Conservation (phyloP, 2,113 vertebrate genomes). For the Lasiurus cinereus region DNA sequence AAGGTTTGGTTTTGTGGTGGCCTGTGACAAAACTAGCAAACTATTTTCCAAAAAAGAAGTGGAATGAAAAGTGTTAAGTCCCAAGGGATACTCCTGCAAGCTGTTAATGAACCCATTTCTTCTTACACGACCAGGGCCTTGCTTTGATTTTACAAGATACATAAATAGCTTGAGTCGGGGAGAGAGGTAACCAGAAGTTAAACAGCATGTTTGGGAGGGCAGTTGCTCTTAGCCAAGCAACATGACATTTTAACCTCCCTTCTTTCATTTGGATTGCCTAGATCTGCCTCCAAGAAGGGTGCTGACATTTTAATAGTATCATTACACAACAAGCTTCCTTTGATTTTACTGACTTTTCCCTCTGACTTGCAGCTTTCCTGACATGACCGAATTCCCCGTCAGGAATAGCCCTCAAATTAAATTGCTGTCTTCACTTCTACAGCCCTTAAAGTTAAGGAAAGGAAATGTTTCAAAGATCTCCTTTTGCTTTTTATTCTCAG, state of each 20-base stretch:
- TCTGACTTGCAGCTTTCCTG: slow-evolving; percentile 43
- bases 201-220: background rate
- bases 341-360: slow-evolving; percentile 39
- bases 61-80: background rate
- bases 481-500: slow-evolving; percentile 12
- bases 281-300: slow-evolving; percentile 35
- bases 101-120: background rate
- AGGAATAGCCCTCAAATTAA: slow-evolving; percentile 3
- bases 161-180: slow-evolving; percentile 43
- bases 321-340: slow-evolving; percentile 48
- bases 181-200: slow-evolving; percentile 61
- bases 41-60: background rate
- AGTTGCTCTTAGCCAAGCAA: slow-evolving; percentile 13
- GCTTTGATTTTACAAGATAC: slow-evolving; percentile 22
- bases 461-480: slow-evolving; percentile 25
- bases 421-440: slow-evolving; percentile 22
- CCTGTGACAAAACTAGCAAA: slow-evolving; percentile 41
- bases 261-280: slow-evolving; percentile 26
- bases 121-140: background rate
- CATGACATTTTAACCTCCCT: slow-evolving; percentile 43
- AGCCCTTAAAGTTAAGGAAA: slow-evolving; percentile 12
- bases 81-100: background rate
- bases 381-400: background rate
- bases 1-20: background rate
- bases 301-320: slow-evolving; percentile 51